Conservation (phyloP, 2,113 vertebrate genomes). For the Oryzias woworae region DNA sequence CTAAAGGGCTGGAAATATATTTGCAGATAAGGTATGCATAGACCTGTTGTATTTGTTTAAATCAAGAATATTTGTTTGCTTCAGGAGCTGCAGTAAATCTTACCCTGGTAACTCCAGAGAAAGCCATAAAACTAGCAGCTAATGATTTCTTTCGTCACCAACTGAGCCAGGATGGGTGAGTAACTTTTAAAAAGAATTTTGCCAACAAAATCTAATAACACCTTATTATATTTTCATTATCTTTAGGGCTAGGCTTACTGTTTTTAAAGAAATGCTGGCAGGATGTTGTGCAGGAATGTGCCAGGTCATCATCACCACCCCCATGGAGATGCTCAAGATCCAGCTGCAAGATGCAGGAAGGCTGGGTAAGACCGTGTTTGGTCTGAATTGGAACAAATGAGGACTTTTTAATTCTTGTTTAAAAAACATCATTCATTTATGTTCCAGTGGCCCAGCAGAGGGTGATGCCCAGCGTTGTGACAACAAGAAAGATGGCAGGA, state of each 20-base stretch:
- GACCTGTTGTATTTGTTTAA: too few species aligned
- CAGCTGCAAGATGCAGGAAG: conserved; percentile 85
- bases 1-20: too few species aligned
- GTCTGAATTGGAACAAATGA: neutral
- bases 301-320: conserved; percentile 82
- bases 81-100: conserved; percentile 82
- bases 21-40: too few species aligned
- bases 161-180: conserved; percentile 78
- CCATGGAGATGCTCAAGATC: conserved; percentile 88
- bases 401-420: neutral
- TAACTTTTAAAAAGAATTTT: neutral
- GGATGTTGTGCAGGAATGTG: conserved; percentile 85
- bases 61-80: neutral
- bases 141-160: conserved; percentile 82
- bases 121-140: conserved; percentile 82
- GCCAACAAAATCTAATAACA: too few species aligned
- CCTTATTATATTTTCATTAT: neutral
- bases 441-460: conserved; percentile 78
- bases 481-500: conserved; percentile 71
- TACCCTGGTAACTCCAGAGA: conserved; percentile 82
- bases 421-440: neutral
- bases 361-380: conserved; percentile 64
- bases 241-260: conserved; percentile 69
- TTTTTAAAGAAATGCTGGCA: conserved; percentile 83
- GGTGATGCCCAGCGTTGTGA: conserved; percentile 56